A percentile compares a stretch with the other conserved stretches of the same genome.
These are phyloP conservation scores for Hesperophylax magnus DNA, from an alignment of 1,140 invertebrate genomes.

Conservation along the genomic window DNA sequence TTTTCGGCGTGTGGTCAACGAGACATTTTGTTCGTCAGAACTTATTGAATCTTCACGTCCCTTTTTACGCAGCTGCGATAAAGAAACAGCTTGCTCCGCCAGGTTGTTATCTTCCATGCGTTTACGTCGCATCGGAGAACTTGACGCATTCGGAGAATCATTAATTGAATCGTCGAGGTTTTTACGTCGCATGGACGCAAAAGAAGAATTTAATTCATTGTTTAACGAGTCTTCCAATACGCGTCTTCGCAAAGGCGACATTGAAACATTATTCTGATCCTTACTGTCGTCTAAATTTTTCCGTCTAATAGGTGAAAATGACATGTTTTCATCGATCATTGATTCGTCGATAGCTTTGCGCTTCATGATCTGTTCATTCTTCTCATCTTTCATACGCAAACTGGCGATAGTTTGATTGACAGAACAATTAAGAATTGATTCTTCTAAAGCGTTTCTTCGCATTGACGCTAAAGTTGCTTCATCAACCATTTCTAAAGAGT, in stretches of 20 bases:
- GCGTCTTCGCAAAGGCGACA: conserved; percentile 3
- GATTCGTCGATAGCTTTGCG: conserved; percentile 35
- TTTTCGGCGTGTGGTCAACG: conserved; percentile 28
- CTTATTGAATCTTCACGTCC: conserved; percentile 35
- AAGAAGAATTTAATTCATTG: background rate
- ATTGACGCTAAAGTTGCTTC: conserved; percentile 2
- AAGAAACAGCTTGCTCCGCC: conserved; percentile 22
- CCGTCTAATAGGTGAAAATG: conserved; percentile 39
- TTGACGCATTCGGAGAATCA: conserved; percentile 36
- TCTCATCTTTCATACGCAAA: conserved; percentile 8
- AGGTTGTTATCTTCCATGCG: conserved; percentile 29
- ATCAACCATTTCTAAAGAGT: conserved; percentile 29
- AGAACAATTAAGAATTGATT: conserved; percentile 21
- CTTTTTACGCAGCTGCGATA: conserved; percentile 26
- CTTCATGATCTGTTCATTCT: conserved; percentile 30
- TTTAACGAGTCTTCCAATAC: conserved; percentile 15
- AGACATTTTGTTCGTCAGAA: conserved; percentile 31
- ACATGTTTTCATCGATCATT: conserved; percentile 34
- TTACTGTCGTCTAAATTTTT: conserved; percentile 27
- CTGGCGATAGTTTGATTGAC: conserved; percentile 32
- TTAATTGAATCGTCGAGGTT: conserved; percentile 29
- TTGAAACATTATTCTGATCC: background rate
- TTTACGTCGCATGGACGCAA: conserved; percentile 12
- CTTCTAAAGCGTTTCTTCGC: conserved; percentile 10
- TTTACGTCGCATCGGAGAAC: conserved; percentile 44